Percentiles rank a stretch among this genome's conserved stretches.
Conservation (phyloP, 2,888 invertebrate genomes). For the Adineta ricciae region DNA sequence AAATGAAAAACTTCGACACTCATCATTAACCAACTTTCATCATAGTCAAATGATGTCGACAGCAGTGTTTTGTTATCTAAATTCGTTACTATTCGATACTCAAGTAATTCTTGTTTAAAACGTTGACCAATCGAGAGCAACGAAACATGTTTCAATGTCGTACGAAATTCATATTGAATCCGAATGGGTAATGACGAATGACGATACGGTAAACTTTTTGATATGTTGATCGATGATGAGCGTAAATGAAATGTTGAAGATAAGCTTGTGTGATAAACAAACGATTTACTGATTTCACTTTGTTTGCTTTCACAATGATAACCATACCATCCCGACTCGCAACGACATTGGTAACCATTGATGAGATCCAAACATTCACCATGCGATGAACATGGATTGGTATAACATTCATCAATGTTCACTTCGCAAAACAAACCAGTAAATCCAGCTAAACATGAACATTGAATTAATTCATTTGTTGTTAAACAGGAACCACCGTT, state of each 20-base stretch:
- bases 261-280: neutral
- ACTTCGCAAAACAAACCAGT: neutral
- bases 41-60: neutral
- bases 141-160: neutral
- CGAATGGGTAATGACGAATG: neutral
- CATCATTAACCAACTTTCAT: neutral
- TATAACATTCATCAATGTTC: constrained; percentile 8
- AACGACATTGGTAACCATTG: constrained; percentile 7
- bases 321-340: neutral
- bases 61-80: neutral
- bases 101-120: neutral
- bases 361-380: neutral
- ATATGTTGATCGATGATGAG: neutral
- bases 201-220: neutral
- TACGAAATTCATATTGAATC: neutral
- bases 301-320: neutral
- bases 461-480: neutral
- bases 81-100: neutral
- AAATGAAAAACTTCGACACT: neutral
- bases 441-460: neutral
- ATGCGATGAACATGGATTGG: neutral
- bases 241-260: constrained; percentile 3
- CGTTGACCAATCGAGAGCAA: neutral
- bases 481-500: neutral
- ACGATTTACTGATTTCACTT: neutral